Percentiles rank a stretch among this genome's conserved stretches.
These are phyloP conservation scores for Meghimatium bilineatum DNA, from an alignment of 2,888 invertebrate genomes.

Conservation along the genomic window DNA sequence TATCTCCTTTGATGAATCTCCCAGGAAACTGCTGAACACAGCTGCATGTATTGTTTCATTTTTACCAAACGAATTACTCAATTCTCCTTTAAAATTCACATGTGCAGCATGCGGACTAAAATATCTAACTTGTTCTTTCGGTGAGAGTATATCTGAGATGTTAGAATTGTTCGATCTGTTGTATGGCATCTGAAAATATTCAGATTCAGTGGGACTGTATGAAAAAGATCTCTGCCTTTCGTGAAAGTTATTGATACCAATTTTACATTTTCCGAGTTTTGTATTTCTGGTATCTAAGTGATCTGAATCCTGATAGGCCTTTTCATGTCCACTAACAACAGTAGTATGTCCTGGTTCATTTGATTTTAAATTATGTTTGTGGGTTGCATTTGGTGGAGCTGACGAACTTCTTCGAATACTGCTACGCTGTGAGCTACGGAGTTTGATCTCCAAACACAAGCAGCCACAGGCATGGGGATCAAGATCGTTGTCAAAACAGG, in stretches of 20 bases:
- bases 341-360: background rate
- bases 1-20: background rate
- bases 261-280: background rate
- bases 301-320: background rate
- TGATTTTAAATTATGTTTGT: background rate
- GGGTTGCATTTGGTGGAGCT: background rate
- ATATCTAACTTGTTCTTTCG: background rate
- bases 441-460: slow-evolving; percentile 35
- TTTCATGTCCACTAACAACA: background rate
- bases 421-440: background rate
- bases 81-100: background rate
- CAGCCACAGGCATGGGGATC: slow-evolving; percentile 26
- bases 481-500: slow-evolving; percentile 2
- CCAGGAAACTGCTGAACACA: background rate
- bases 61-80: background rate
- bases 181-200: no score
- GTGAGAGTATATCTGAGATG: background rate
- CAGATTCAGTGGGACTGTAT: background rate
- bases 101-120: background rate
- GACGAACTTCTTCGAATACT: background rate
- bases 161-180: background rate
- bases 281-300: background rate
- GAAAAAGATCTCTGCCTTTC: background rate
- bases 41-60: background rate
- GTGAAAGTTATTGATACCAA: no score